phyloP scores from a whole-genome alignment of 2,113 vertebrate species.

The Spheniscus mendiculus region DNA sequence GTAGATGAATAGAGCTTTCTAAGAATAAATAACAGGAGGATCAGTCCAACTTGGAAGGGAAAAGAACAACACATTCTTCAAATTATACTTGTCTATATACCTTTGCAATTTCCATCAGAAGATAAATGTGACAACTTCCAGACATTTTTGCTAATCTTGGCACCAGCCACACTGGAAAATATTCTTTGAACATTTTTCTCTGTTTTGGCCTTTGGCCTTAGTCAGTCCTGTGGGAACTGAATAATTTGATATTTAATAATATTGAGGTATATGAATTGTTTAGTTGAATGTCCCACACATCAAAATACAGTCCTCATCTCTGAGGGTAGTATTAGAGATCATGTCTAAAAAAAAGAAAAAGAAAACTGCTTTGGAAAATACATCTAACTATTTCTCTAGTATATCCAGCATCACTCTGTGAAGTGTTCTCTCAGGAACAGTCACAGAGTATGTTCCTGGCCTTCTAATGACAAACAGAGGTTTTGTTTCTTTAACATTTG shows the following conservation, averaged over 20 bases:
- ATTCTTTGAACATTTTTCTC: conserved; percentile 41
- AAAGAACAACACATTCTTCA: conserved; percentile 48
- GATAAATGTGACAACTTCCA: conserved; percentile 54
- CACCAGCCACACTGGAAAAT: conserved; percentile 25
- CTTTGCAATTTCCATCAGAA: conserved; percentile 50
- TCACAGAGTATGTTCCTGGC: neutral
- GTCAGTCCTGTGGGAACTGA: conserved; percentile 15
- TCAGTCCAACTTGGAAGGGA: conserved; percentile 19
- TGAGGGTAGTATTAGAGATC: neutral
- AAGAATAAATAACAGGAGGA: conserved; percentile 44
- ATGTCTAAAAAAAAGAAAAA: neutral
- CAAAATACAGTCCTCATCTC: conserved; percentile 1
- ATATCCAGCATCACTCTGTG: neutral
- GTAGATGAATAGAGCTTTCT: conserved; percentile 47
- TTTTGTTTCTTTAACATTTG: neutral
- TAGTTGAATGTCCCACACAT: conserved; percentile 11
- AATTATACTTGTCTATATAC: conserved; percentile 55
- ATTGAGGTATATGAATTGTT: conserved; percentile 21
- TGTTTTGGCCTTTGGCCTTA: neutral
- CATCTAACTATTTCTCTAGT: neutral
- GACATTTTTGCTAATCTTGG: conserved; percentile 59
- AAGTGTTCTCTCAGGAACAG: neutral
- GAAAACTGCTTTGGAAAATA: neutral
- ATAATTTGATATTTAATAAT: conserved; percentile 48
- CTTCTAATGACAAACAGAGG: conserved; percentile 10